Evolutionary conservation across 2,888 invertebrate genomes (phyloP).

Genomic region (Dryobotodes eremita): DNA sequence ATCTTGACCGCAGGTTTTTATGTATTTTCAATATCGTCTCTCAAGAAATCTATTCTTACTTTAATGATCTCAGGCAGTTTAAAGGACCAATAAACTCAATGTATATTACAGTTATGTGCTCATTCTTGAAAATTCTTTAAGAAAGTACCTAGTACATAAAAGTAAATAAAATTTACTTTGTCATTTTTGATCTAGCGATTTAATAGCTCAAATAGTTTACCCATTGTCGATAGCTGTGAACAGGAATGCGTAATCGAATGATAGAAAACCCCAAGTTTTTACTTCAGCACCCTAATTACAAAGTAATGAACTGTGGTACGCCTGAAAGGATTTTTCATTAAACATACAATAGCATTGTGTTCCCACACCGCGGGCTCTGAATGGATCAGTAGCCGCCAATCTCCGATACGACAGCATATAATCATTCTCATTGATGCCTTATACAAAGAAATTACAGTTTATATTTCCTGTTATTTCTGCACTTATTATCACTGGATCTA

Average conservation of each 20-base stretch:
- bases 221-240: not conserved
- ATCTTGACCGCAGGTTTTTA: slow-evolving; percentile 1
- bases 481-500: slow-evolving; percentile 57
- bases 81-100: slow-evolving; percentile 6
- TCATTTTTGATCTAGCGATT: not conserved
- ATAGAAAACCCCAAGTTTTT: slow-evolving; percentile 49
- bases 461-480: slow-evolving; percentile 76
- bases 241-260: slow-evolving; percentile 18
- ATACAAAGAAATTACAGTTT: slow-evolving; percentile 80
- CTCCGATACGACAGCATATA: slow-evolving; percentile 70
- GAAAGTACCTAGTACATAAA: not conserved
- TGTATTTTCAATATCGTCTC: slow-evolving; percentile 6
- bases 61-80: slow-evolving; percentile 18
- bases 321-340: slow-evolving; percentile 75
- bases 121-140: slow-evolving; percentile 1
- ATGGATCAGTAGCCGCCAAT: slow-evolving; percentile 69
- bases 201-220: slow-evolving; percentile 10
- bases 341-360: slow-evolving; percentile 69
- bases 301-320: slow-evolving; percentile 71
- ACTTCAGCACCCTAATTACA: slow-evolving; percentile 66
- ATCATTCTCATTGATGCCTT: slow-evolving; percentile 75
- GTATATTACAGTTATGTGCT: not conserved
- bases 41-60: slow-evolving; percentile 16
- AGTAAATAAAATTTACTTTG: not conserved
- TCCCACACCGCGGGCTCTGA: slow-evolving; percentile 72